Evolutionary conservation across 1,140 invertebrate species (phyloP).

Genomic region (Cotesia chilonis): DNA sequence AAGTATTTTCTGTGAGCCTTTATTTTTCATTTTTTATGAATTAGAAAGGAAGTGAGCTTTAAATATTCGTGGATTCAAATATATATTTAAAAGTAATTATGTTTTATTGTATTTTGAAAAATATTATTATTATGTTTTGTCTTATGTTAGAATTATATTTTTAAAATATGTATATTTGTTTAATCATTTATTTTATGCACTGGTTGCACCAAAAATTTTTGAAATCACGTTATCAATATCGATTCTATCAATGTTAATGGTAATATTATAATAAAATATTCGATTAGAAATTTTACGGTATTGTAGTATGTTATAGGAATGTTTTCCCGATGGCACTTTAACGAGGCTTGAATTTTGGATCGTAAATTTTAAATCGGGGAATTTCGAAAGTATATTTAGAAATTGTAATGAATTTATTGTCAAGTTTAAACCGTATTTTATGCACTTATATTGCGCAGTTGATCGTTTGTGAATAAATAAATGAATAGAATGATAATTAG

Average conservation of each 20-base stretch:
- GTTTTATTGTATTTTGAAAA: background rate
- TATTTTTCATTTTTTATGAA: slow-evolving; percentile 11
- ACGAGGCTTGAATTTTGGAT: background rate
- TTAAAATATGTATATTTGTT: background rate
- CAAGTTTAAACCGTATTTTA: too few relatives aligned
- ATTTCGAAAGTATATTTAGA: too few relatives aligned
- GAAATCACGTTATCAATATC: background rate
- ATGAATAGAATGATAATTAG: background rate
- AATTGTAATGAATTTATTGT: too few relatives aligned
- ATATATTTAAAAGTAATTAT: too few relatives aligned
- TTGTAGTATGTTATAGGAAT: background rate
- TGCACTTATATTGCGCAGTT: too few relatives aligned
- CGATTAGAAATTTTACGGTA: background rate
- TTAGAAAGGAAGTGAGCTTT: slow-evolving; percentile 8
- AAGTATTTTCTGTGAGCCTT: background rate
- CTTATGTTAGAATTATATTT: background rate
- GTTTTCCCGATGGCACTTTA: background rate
- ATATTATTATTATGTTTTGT: slow-evolving; percentile 1
- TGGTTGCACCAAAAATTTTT: background rate
- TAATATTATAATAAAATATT: too few relatives aligned
- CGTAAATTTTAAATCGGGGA: too few relatives aligned
- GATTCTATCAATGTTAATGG: too few relatives aligned
- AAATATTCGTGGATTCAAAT: slow-evolving; percentile 6
- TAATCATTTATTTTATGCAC: slow-evolving; percentile 8
- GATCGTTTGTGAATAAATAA: too few relatives aligned